Base-by-base conservation (phyloP, 2,888 invertebrate species). In the Callyntrura guangdongensis region DNA sequence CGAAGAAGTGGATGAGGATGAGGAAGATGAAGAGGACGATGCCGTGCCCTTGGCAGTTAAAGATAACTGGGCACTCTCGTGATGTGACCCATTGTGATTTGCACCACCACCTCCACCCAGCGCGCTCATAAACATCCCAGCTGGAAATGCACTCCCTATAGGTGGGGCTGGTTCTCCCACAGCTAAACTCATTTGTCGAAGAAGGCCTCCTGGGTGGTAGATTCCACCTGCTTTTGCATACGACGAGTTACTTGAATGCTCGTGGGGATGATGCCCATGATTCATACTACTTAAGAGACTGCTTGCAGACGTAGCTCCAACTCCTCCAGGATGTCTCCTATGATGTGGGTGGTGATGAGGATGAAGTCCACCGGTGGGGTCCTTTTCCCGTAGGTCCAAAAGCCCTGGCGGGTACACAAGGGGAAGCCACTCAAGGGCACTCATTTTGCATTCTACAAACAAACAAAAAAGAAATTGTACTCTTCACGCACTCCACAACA, bases 291-390 rank as follows among this genome's bases (percentile, higher is more conserved):
- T 22, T 27, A 77, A 53, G 2, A 53, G 12, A 25, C 53, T 77
- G 9, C 45, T 72, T 45, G 56, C 77, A 22, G 84, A 61, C 14
- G 45, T 36, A 36, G 36, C 36, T 6, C 36, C 36, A 36, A 36
- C 36, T 36, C 36, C 53, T 14, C 83, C 77, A 8, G 89, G 49
- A 14, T 72, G 47, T 56, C 89, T 22, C 12, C 84, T 45, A 47
- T 89, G 89, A 20, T 56, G 36, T 6, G 36, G 36, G 36, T 36
- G 72, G 36, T 53, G 45, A 49, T 69, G 86, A 27, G n/a, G 86
- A 61, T 20, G 89, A 64, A 97, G 98, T 97, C 96, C 98, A 97
- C 96, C 98, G 98, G 95, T 98, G 96, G 95, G 97, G 96, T 98
- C 98, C 96, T 98, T 98, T 96, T 98, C 98, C 96, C 98, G 96